phyloP scores from a whole-genome alignment of 1,140 invertebrate species.

The Melipona quadrifasciata region DNA sequence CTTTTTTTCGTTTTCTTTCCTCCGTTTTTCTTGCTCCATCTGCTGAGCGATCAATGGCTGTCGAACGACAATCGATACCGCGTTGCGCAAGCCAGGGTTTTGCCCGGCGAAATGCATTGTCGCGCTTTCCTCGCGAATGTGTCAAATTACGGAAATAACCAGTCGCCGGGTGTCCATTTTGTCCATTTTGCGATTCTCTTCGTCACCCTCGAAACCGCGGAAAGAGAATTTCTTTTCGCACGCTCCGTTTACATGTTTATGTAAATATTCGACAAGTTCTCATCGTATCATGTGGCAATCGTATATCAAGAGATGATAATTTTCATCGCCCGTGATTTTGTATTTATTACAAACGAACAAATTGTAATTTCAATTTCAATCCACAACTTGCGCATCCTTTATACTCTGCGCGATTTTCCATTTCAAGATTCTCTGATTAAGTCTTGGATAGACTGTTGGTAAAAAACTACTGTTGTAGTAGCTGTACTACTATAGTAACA shows the following conservation, averaged over 20 bases:
- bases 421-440: no score
- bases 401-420: no score
- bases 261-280: background rate
- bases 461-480: no score
- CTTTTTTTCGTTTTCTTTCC: background rate
- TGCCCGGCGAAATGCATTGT: slow-evolving; percentile 53
- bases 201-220: background rate
- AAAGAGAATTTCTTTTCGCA: background rate
- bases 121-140: slow-evolving; percentile 38
- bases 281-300: no score
- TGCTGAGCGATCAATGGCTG: slow-evolving; percentile 45
- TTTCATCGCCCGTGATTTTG: no score
- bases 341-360: no score
- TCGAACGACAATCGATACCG: slow-evolving; percentile 56
- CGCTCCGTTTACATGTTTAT: background rate
- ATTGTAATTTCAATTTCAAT: no score
- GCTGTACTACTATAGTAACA: no score
- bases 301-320: no score
- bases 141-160: slow-evolving; percentile 45
- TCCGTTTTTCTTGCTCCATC: background rate
- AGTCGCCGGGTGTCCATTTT: background rate
- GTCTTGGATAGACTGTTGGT: no score
- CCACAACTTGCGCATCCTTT: no score
- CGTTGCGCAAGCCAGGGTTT: slow-evolving; percentile 52
- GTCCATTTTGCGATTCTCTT: background rate